Conservation (phyloP, 2,797 vertebrate species). For the Rhabdomys pumilio region DNA sequence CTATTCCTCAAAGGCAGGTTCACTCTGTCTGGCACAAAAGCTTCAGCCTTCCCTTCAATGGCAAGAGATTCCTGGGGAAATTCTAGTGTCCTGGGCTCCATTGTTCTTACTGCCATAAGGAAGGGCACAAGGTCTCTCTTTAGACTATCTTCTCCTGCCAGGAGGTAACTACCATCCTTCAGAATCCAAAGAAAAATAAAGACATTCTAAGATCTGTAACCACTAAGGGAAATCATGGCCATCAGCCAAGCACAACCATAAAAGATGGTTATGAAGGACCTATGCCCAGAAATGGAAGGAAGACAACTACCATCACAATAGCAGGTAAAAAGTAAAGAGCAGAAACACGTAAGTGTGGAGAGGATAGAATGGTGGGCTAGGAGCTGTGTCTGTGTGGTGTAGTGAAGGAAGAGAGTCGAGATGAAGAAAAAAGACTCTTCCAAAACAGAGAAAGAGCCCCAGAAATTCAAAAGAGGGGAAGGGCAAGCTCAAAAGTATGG, state of each 20-base stretch:
- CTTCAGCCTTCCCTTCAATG: background rate
- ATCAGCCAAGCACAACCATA: background rate
- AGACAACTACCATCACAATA: background rate
- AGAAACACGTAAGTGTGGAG: background rate
- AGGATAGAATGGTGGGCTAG: background rate
- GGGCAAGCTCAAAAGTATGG: background rate
- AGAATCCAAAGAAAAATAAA: background rate
- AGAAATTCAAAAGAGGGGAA: background rate
- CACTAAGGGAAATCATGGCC: background rate
- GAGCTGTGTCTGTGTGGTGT: background rate
- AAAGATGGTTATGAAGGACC: background rate
- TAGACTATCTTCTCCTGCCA: background rate
- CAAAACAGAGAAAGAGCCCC: background rate
- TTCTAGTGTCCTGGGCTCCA: background rate
- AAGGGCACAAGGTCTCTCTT: background rate
- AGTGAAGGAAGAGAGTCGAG: background rate
- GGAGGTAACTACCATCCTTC: background rate
- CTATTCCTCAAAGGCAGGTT: background rate
- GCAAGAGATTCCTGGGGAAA: background rate
- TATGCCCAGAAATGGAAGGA: background rate
- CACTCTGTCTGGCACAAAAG: background rate
- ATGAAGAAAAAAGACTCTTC: background rate
- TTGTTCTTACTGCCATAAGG: background rate
- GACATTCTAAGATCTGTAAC: background rate
- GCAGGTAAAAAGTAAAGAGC: background rate